A percentile compares a stretch with the other conserved stretches of the same genome.
These are phyloP conservation scores for Polyommatus iphigenia DNA, from an alignment of 2,888 invertebrate species.

Conservation along the genomic window DNA sequence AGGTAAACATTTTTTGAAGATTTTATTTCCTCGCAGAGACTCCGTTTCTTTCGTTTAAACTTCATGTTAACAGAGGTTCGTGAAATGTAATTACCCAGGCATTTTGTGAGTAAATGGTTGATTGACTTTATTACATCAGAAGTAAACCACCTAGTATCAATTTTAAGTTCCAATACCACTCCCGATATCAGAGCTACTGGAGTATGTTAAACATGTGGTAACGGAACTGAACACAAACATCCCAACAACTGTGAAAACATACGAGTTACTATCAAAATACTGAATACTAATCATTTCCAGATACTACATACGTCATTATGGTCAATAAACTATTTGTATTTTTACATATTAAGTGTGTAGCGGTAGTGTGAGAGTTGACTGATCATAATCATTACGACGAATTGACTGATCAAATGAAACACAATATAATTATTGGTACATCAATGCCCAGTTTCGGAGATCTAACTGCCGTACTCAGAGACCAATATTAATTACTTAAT, in stretches of 20 bases:
- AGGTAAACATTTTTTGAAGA: background rate
- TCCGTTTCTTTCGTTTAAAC: background rate
- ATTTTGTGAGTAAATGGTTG: background rate
- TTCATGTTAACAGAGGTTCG: background rate
- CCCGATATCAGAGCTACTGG: background rate
- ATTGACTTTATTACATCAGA: background rate
- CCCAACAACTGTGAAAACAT: slow-evolving; percentile 9
- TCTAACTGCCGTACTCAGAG: too few species aligned
- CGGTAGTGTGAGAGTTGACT: background rate
- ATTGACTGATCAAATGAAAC: background rate
- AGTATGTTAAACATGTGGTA: slow-evolving; percentile 50
- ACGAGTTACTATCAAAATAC: slow-evolving; percentile 18
- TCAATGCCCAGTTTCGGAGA: too few species aligned
- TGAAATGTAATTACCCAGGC: background rate
- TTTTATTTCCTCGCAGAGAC: background rate
- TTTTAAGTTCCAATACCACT: background rate
- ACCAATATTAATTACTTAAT: too few species aligned
- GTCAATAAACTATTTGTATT: too few species aligned
- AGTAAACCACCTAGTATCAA: background rate
- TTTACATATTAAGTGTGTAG: too few species aligned
- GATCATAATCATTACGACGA: background rate
- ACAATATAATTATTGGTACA: background rate
- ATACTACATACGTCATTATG: too few species aligned
- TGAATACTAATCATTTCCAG: background rate
- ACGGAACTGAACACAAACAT: slow-evolving; percentile 56